Percentiles rank a stretch among this genome's conserved stretches.
phyloP scores from a whole-genome alignment of 1,140 invertebrate genomes.

The Nephila pilipes region DNA sequence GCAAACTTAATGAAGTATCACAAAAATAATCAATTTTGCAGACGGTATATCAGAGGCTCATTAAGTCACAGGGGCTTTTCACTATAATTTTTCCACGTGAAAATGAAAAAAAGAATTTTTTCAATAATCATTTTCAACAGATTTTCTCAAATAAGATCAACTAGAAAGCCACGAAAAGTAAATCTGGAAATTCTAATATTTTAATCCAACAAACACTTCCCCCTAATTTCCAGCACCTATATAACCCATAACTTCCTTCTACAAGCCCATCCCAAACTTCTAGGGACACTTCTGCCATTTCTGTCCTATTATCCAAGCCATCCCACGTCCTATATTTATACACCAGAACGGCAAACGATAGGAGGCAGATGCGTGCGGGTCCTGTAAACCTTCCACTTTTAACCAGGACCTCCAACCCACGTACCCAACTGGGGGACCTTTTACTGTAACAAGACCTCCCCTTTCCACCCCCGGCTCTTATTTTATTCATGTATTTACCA shows the following conservation, averaged over 20 bases:
- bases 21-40: too few species aligned
- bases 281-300: neutral
- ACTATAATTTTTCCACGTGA: too few species aligned
- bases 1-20: too few species aligned
- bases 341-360: neutral
- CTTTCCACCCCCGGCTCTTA: constrained; percentile 17
- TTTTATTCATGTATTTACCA: constrained; percentile 74
- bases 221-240: neutral
- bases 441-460: constrained; percentile 41
- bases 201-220: too few species aligned
- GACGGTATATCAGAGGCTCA: too few species aligned
- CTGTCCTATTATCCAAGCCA: neutral
- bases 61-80: too few species aligned
- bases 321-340: constrained; percentile 11
- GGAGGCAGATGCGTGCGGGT: neutral
- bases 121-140: too few species aligned
- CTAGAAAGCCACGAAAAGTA: too few species aligned
- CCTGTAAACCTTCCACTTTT: constrained; percentile 35
- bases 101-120: too few species aligned
- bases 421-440: constrained; percentile 16
- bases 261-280: neutral
- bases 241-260: neutral
- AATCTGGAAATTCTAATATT: too few species aligned
- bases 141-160: too few species aligned
- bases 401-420: constrained; percentile 28